These are phyloP conservation scores for Strongylocentrotus purpuratus DNA, from an alignment of 35 echinoderm and acorn worm genomes.

Conservation along the genomic window DNA sequence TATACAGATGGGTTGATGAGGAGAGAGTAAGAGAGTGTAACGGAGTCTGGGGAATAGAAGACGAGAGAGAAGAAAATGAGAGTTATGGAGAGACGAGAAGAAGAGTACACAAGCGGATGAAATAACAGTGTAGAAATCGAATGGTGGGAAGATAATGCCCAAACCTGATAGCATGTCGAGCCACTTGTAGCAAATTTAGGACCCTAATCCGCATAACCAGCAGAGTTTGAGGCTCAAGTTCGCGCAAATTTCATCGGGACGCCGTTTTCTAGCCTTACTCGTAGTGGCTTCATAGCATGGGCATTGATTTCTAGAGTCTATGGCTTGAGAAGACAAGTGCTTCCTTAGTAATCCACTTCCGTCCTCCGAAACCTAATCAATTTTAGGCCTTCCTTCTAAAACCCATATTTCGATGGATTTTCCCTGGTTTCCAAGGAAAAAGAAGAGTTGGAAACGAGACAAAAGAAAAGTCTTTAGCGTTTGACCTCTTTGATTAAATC, in stretches of 20 bases:
- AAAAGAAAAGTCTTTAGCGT: not conserved
- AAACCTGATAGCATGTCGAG: conserved; percentile 51
- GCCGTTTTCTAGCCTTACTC: conserved; percentile 25
- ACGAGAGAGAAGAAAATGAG: conserved; percentile 42
- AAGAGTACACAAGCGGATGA: conserved; percentile 54
- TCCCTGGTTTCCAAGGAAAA: not conserved
- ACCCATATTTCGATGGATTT: conserved; percentile 11
- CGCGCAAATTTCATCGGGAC: conserved; percentile 50
- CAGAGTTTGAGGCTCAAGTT: conserved; percentile 45
- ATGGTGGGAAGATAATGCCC: conserved; percentile 47
- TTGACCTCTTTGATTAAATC: not conserved
- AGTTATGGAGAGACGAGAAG: conserved; percentile 14
- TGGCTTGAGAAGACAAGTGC: conserved; percentile 15
- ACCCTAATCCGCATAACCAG: conserved; percentile 57
- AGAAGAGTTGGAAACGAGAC: not conserved
- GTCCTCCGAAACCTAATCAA: conserved; percentile 20
- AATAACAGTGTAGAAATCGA: conserved; percentile 52
- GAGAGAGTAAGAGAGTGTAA: not conserved
- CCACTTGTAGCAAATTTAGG: conserved; percentile 53
- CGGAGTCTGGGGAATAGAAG: conserved; percentile 28
- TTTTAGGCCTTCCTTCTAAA: not conserved
- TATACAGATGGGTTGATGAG: conserved; percentile 48
- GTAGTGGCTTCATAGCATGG: conserved; percentile 40
- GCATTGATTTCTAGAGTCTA: conserved; percentile 43
- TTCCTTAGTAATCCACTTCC: conserved; percentile 32